Percentiles rank a stretch among this genome's conserved stretches.
phyloP scores from a whole-genome alignment of 2,888 invertebrate genomes.

The Chesias legatella region DNA sequence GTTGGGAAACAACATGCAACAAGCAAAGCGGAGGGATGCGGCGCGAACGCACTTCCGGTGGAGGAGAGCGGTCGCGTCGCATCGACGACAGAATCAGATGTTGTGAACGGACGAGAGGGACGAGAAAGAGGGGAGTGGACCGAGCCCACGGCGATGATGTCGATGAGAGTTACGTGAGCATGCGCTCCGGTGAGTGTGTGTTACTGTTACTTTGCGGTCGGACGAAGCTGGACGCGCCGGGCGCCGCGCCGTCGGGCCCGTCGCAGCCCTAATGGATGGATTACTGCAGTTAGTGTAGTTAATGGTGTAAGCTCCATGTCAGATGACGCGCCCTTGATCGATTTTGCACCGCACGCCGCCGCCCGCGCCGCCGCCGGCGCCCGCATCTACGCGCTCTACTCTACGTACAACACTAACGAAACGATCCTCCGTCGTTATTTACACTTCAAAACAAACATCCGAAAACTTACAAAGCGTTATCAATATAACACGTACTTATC shows the following conservation, averaged over 20 bases:
- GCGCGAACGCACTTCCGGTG: conserved; percentile 14
- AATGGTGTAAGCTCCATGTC: conserved; percentile 76
- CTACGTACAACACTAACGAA: conserved; percentile 57
- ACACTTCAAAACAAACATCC: conserved; percentile 77
- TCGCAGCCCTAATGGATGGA: conserved; percentile 45
- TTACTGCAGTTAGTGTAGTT: conserved; percentile 78
- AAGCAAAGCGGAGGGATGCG: conserved; percentile 50
- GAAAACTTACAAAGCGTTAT: conserved; percentile 79
- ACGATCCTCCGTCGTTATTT: conserved; percentile 74
- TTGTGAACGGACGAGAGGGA: conserved; percentile 8
- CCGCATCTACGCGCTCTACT: conserved; percentile 62
- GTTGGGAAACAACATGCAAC: conserved; percentile 62
- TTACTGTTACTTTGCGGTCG: conserved; percentile 42
- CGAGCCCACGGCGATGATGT: conserved; percentile 15
- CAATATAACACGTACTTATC: conserved; percentile 75
- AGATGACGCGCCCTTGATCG: conserved; percentile 70
- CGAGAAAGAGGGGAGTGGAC: conserved; percentile 14
- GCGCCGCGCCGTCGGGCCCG: conserved; percentile 28
- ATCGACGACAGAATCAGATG: conserved; percentile 5
- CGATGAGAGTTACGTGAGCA: conserved; percentile 40
- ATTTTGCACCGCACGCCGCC: conserved; percentile 77
- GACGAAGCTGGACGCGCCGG: too few species aligned
- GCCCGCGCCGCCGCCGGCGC: conserved; percentile 36
- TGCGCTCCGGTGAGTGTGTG: conserved; percentile 51
- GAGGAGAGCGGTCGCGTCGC: conserved; percentile 7